Evolutionary conservation across 2,888 invertebrate genomes (phyloP).

Genomic region (Dryocosmus kuriphilus): DNA sequence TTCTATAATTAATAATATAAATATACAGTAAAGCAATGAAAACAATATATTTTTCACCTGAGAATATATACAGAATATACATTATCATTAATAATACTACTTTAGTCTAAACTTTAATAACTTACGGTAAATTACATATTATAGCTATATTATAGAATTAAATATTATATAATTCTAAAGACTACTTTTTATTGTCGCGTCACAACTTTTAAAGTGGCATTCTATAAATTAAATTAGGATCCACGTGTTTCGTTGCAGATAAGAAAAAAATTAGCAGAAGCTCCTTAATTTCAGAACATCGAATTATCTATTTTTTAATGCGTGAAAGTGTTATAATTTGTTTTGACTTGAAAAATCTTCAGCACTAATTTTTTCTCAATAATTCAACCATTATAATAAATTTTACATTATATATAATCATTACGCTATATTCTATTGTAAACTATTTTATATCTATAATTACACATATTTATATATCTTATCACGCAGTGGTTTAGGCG

Average conservation of each 20-base stretch:
- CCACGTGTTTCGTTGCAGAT: neutral
- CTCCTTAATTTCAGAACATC: neutral
- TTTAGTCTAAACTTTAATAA: neutral
- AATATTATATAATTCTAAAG: conserved; percentile 65
- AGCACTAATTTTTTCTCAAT: conserved; percentile 2
- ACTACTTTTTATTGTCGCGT: conserved; percentile 76
- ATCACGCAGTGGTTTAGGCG: neutral
- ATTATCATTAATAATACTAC: neutral
- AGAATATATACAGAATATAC: conserved; percentile 2
- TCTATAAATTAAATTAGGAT: conserved; percentile 39
- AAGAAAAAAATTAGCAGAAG: neutral
- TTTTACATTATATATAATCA: neutral
- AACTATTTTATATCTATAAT: neutral
- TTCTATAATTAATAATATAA: neutral
- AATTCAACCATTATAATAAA: neutral
- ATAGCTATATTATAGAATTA: neutral
- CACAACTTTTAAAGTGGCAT: conserved; percentile 69
- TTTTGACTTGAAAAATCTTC: neutral
- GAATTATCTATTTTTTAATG: neutral
- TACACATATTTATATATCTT: neutral
- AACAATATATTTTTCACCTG: neutral
- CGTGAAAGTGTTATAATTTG: neutral
- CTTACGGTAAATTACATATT: no score
- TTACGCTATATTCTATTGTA: neutral
- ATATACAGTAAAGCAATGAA: neutral